These are phyloP conservation scores for Philaethria dido DNA, from an alignment of 2,888 invertebrate genomes.

Conservation along the genomic window DNA sequence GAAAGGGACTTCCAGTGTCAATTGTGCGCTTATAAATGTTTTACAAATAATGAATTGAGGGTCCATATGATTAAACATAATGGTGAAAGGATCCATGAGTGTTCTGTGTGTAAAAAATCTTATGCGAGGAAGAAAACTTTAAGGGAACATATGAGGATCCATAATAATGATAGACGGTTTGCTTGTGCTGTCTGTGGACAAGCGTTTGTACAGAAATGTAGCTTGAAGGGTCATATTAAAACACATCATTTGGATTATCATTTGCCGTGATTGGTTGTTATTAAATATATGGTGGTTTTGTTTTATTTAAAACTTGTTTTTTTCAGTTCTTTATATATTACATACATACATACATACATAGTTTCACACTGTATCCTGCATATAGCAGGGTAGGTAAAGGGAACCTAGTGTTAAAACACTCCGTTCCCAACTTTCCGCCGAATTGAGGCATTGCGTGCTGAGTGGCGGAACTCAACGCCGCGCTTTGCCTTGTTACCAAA, in stretches of 20 bases:
- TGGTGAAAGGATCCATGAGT: constrained; percentile 68
- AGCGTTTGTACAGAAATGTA: constrained; percentile 72
- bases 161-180: constrained; percentile 69
- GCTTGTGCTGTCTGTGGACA: constrained; percentile 68
- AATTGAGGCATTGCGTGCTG: no score
- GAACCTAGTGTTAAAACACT: no score
- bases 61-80: constrained; percentile 69
- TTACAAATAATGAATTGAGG: constrained; percentile 63
- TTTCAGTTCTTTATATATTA: no score
- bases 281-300: not conserved
- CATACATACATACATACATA: no score
- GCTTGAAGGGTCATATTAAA: constrained; percentile 71
- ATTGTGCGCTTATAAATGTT: constrained; percentile 63
- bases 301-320: not conserved
- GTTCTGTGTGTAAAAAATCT: constrained; percentile 69
- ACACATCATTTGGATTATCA: constrained; percentile 62
- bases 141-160: constrained; percentile 71
- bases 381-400: no score
- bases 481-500: no score
- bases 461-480: no score
- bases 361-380: no score
- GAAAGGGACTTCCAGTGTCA: constrained; percentile 63
- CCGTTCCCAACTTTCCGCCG: no score
- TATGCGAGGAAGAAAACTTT: constrained; percentile 70
- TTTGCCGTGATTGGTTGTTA: constrained; percentile 29